phyloP scores from a whole-genome alignment of 2,797 vertebrate species.

The Lutjanus argentimaculatus region DNA sequence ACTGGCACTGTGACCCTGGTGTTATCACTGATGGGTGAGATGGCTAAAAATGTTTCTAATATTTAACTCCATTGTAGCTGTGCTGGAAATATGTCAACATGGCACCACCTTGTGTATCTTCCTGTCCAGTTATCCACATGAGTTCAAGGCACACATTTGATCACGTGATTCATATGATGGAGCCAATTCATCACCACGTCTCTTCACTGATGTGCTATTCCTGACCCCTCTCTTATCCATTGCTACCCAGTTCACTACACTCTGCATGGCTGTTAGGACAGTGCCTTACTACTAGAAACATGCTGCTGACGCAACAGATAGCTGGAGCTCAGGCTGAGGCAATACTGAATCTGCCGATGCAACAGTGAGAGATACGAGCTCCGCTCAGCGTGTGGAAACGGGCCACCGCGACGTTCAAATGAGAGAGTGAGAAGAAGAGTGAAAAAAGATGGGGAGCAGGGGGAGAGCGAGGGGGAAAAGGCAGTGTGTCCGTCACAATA shows the following conservation, averaged over 20 bases:
- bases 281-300: slow-evolving; percentile 64
- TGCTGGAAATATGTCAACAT: slow-evolving; percentile 19
- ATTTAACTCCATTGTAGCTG: neutral
- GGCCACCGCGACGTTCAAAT: slow-evolving; percentile 38
- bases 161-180: slow-evolving; percentile 5
- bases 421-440: slow-evolving; percentile 28
- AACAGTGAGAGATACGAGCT: slow-evolving; percentile 54
- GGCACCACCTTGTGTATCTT: slow-evolving; percentile 1
- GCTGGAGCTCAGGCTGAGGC: slow-evolving; percentile 72
- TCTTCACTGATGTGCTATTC: slow-evolving; percentile 27
- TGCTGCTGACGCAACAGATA: slow-evolving; percentile 77
- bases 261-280: slow-evolving; percentile 22
- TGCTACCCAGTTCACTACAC: slow-evolving; percentile 15
- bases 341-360: slow-evolving; percentile 65
- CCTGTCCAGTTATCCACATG: neutral
- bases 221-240: slow-evolving; percentile 33
- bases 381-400: slow-evolving; percentile 28
- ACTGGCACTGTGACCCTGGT: neutral
- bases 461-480: slow-evolving; percentile 30
- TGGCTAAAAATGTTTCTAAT: slow-evolving; percentile 13
- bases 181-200: slow-evolving; percentile 9
- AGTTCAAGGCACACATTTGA: neutral
- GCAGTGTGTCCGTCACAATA: slow-evolving; percentile 68
- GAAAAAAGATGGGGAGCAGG: slow-evolving; percentile 39
- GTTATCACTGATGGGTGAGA: neutral